Percentiles rank a stretch among this genome's conserved stretches.
phyloP scores from a whole-genome alignment of 1,140 invertebrate species.

The Drosophila seguyi region DNA sequence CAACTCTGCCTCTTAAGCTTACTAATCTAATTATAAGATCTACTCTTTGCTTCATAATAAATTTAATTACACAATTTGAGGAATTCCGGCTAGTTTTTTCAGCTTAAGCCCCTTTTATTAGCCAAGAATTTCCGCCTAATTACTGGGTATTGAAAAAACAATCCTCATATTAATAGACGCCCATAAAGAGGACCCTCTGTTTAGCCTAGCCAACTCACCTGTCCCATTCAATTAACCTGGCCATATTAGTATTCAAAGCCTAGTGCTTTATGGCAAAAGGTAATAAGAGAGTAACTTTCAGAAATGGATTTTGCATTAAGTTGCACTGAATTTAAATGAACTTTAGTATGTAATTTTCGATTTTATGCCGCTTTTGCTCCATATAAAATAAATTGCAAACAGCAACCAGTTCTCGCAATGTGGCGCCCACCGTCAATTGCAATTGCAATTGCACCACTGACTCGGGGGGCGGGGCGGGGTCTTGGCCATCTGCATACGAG shows the following conservation, averaged over 20 bases:
- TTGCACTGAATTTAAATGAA: constrained; percentile 48
- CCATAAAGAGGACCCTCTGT: not conserved
- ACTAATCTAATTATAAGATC: not conserved
- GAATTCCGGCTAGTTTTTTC: not conserved
- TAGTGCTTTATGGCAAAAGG: no score
- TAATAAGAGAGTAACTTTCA: constrained; percentile 24
- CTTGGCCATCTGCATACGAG: constrained; percentile 48
- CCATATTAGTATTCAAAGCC: constrained; percentile 18
- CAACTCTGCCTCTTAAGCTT: not conserved
- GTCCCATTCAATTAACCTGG: not conserved
- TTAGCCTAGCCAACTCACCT: not conserved
- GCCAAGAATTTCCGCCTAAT: constrained; percentile 3
- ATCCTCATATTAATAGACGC: not conserved
- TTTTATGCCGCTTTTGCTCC: constrained; percentile 47
- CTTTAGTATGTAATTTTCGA: constrained; percentile 48
- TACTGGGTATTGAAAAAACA: not conserved
- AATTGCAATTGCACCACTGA: constrained; percentile 51
- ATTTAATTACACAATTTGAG: not conserved
- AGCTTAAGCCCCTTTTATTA: constrained; percentile 1
- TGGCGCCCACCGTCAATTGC: constrained; percentile 46
- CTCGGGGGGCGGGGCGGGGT: constrained; percentile 6
- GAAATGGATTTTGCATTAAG: constrained; percentile 36
- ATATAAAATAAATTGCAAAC: constrained; percentile 50
- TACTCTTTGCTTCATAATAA: not conserved
- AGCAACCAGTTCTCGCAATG: constrained; percentile 63